Evolutionary conservation across 1,140 invertebrate species (phyloP), one percentile per base, ranked within the genome.

Genomic region (Pachypeltis micranthus): DNA sequence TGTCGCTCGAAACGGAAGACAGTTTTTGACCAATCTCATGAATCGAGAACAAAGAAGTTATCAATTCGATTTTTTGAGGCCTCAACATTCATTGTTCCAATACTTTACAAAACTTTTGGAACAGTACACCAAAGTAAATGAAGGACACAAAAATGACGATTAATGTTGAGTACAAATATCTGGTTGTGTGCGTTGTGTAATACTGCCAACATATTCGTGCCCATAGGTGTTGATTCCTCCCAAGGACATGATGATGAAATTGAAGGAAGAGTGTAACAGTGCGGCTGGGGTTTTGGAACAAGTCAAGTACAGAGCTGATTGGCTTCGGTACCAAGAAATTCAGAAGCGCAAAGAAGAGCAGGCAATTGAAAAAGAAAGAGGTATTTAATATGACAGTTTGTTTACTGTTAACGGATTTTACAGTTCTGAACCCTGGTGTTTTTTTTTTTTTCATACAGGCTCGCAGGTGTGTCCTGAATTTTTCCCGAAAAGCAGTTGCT

Each of bases 41-140:
- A 98, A 96, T 70, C 82, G 94, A 25, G 96, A 99, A 73, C 93
- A 98, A 70, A 79, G 94, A 7, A 99, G 99, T 75, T 98, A 93
- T 71, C 96, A 99, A 70, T 99, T 99, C 81, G 97, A 99, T 75
- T 99, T 99, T 74, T 78, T 99, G 2, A 81, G 96, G 19, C 96
- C 97, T 0, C 96, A 99, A 70, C 97, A 99, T 78, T 97, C 94
- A 1, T 81, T 99, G 0, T 99, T 99, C 75, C 91, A 93, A 70
- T 99, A 99, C 75, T 99, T 99, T 72, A 99, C 95, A 0, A 93
- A 97, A 72, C 79, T 99, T 0, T 79, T 99, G 21, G 96, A 99
- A 70, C 97, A 99, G 71, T 99, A 99, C 71, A 98, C 96, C 0
- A 99, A 90, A 82, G 85, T 88, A 72, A 64, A 16, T 65, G 47